These are phyloP conservation scores for Rhaphigaster nebulosa DNA, from an alignment of 2,888 invertebrate genomes.

Conservation along the genomic window DNA sequence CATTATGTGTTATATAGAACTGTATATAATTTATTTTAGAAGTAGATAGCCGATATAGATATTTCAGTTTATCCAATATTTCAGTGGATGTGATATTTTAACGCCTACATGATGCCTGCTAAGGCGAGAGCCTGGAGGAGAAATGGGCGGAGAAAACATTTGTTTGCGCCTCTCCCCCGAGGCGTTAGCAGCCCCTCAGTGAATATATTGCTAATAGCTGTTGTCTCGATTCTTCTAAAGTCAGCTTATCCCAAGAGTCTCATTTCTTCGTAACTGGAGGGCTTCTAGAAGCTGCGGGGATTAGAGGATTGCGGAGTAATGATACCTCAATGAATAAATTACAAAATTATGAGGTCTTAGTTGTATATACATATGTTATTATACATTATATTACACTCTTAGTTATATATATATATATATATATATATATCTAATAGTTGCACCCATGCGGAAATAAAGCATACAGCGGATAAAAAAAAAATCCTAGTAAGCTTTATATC, in stretches of 20 bases:
- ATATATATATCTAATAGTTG: too few relatives aligned
- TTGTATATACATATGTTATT: too few relatives aligned
- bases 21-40: not conserved
- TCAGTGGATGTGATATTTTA: not conserved
- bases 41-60: not conserved
- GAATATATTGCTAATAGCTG: conserved; percentile 33
- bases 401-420: too few relatives aligned
- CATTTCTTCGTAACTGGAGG: not conserved
- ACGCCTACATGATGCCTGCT: not conserved
- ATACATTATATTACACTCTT: too few relatives aligned
- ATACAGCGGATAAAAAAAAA: too few relatives aligned
- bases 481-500: too few relatives aligned
- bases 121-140: not conserved
- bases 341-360: too few relatives aligned
- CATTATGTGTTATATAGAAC: not conserved
- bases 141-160: not conserved
- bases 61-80: too few relatives aligned
- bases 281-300: not conserved
- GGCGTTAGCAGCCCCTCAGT: not conserved
- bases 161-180: not conserved
- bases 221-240: not conserved
- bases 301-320: not conserved
- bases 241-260: not conserved
- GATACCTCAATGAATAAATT: too few relatives aligned
- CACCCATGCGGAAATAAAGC: too few relatives aligned